Evolutionary conservation across 2,113 vertebrate species (phyloP), one percentile per base, ranked within the genome.

Genomic region (Lampris megalopsis): DNA sequence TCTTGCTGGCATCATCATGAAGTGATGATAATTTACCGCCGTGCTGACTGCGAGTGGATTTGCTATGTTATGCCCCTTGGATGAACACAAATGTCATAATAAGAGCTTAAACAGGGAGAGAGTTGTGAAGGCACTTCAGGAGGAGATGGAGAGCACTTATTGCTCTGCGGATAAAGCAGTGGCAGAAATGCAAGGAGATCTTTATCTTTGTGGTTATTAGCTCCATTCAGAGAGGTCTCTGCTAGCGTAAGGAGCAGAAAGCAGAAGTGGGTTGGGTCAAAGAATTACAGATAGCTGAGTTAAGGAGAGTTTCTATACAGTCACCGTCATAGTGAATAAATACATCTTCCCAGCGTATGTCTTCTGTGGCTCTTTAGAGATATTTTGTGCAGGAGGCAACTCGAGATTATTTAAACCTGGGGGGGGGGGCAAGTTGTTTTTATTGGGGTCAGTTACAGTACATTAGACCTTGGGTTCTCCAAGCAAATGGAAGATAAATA

Each of bases 241-340:
- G 49, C 50, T 54, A 84, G 45, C 52, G 80, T 48, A 84, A 35
- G 13, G 37, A 57, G 64, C 73, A 84, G 78, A 69, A 73, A 57
- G 6, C 64, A 38, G 73, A 66, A 71, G 61, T 77, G 47, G 58
- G 58, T 56, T n/a, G 53, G 52, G 73, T 73, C 24, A 53, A 65
- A 36, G 60, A 45, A 13, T 65, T 77, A 24, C 24, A 24, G 24
- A 24, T 24, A 24, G 24, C 24, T 24, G 24, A 24, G 24, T 24
- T 24, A 24, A 24, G 24, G 24, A 24, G 24, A 24, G 24, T 24
- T 24, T 24, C 24, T 24, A 24, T 24, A 24, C 24, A 24, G 24
- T 24, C 24, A 24, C 24, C 24, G 24, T 24, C 24, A 24, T 24
- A 24, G 24, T 24, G 24, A 24, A 24, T 24, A 24, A 24, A 24